phyloP scores from a whole-genome alignment of 2,888 invertebrate species.

The Macaria notata region DNA sequence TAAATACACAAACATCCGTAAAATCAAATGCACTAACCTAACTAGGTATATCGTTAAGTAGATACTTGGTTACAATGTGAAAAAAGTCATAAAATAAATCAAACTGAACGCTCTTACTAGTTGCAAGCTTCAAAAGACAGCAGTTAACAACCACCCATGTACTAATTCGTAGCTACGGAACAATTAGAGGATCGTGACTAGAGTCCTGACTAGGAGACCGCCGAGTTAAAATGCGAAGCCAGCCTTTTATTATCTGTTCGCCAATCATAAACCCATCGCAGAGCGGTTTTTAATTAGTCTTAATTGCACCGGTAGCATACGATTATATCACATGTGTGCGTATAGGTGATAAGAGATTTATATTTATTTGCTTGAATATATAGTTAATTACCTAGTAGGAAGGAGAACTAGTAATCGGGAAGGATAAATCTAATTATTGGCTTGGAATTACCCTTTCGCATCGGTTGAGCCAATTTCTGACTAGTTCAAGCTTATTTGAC shows the following conservation, averaged over 20 bases:
- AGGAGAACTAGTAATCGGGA: not conserved
- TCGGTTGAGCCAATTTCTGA: too few species aligned
- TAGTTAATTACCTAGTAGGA: not conserved
- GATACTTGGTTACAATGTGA: too few species aligned
- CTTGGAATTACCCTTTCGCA: too few species aligned
- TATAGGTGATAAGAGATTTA: not conserved
- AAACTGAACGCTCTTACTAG: too few species aligned
- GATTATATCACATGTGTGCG: not conserved
- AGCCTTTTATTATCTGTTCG: constrained; percentile 12
- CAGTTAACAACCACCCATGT: not conserved
- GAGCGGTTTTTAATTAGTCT: constrained; percentile 8
- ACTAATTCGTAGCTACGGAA: constrained; percentile 2
- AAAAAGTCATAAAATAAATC: too few species aligned
- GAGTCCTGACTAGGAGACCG: not conserved
- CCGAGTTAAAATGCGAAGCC: constrained; percentile 13
- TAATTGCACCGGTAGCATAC: constrained; percentile 2
- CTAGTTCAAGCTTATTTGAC: too few species aligned
- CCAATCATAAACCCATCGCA: constrained; percentile 1
- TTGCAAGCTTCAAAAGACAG: too few species aligned
- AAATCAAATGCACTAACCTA: too few species aligned
- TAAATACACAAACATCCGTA: too few species aligned
- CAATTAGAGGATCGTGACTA: constrained; percentile 13
- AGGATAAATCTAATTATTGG: not conserved
- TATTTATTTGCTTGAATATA: not conserved
- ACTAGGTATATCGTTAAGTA: too few species aligned